Evolutionary conservation across 2,797 vertebrate genomes (phyloP), one percentile per base, ranked within the genome.

Genomic region (Poeciliopsis infans): DNA sequence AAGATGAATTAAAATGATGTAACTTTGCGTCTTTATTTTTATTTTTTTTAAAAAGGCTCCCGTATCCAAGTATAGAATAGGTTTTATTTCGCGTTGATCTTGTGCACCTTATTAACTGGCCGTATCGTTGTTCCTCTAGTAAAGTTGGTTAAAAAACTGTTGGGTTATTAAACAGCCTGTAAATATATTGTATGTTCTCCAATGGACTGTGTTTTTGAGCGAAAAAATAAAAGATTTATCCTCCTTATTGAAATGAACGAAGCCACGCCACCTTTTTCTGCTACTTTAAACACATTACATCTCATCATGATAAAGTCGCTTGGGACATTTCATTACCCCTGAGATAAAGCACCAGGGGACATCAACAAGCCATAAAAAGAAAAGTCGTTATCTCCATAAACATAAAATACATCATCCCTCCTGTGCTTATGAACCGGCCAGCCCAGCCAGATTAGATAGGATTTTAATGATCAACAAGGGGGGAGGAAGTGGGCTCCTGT

Each of bases 361-460:
- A 53, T 61, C 72, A 80, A 79, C 49, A 36, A 64, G 31, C 43
- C 66, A 74, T 70, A 69, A 68, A 72, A 73, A 77, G 7, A 7
- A 20, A n/a, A 79, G 51, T 51, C 55, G 76, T 77, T 78, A 80
- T 86, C 59, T 71, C 78, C 73, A 80, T 74, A 79, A 79, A 80
- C 45, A 74, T 45, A 8, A 82, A 72, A 64, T 69, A n/a, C 16
- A 75, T 79, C 59, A 45, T 45, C 69, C 55, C 61, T n/a, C n/a
- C 57, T 61, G 71, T 77, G 79, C 71, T 41, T 49, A 25, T 31
- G 20, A 71, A 72, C 53, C 46, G 15, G 43, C 75, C 39, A 33
- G 66, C n/a, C 33, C n/a, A 61, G 69, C 51, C 5, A 76, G 61
- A 78, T 83, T 69, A 43, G 57, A 73, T 78, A 45, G 8, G 36